Percentiles rank a stretch among this genome's conserved stretches.
Evolutionary conservation across 1,140 invertebrate genomes (phyloP).

Genomic region (Amyelois transitella): DNA sequence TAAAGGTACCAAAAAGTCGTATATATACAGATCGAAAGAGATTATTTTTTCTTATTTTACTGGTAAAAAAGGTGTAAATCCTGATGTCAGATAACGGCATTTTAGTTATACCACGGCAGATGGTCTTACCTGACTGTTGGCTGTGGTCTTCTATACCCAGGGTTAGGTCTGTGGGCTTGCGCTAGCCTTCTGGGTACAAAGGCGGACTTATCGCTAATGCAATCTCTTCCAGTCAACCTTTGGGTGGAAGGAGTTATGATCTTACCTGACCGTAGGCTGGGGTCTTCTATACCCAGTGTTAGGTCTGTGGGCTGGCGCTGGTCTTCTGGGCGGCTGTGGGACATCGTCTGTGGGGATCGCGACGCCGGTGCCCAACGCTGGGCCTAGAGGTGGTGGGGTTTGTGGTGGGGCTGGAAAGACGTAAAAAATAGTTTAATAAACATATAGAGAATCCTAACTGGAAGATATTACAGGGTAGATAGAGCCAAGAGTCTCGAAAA

Average conservation of each 20-base stretch:
- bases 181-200: constrained; percentile 35
- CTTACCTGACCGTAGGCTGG: constrained; percentile 62
- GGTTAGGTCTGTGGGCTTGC: constrained; percentile 21
- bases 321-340: constrained; percentile 32
- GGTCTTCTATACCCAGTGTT: constrained; percentile 33
- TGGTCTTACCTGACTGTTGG: constrained; percentile 55
- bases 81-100: too few species aligned
- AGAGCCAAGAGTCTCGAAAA: too few species aligned
- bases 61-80: too few species aligned
- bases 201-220: too few species aligned
- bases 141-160: constrained; percentile 42
- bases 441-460: background rate
- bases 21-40: too few species aligned
- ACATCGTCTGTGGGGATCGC: constrained; percentile 67
- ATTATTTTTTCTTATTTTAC: too few species aligned
- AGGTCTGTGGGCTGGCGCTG: constrained; percentile 28
- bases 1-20: too few species aligned
- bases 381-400: constrained; percentile 12
- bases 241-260: background rate
- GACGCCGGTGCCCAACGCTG: constrained; percentile 66
- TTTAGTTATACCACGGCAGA: too few species aligned
- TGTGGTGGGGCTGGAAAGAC: constrained; percentile 16
- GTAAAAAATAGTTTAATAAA: background rate
- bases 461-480: too few species aligned
- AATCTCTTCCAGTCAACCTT: too few species aligned